Evolutionary conservation across 2,888 invertebrate genomes (phyloP).

Genomic region (Himalopsyche anomala): DNA sequence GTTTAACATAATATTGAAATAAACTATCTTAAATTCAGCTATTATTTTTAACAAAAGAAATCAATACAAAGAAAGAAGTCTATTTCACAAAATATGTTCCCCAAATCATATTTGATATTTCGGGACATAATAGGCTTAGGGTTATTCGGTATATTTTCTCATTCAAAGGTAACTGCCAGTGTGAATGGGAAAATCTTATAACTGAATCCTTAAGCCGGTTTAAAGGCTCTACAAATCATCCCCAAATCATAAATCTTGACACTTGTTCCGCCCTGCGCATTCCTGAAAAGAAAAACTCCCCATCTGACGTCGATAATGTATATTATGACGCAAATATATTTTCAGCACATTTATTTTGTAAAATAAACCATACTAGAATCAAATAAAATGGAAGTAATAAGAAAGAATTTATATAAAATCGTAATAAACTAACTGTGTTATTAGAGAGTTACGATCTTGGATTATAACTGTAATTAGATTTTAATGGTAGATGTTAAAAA

Average conservation of each 20-base stretch:
- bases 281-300: background rate
- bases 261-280: conserved; percentile 27
- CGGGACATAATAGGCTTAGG: conserved; percentile 6
- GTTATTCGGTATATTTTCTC: background rate
- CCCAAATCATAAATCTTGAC: conserved; percentile 34
- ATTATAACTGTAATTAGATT: too few species aligned
- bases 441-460: too few species aligned
- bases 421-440: too few species aligned
- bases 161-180: conserved; percentile 4
- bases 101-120: background rate
- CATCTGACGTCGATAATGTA: background rate
- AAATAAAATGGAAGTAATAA: too few species aligned
- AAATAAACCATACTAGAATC: too few species aligned
- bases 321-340: conserved; percentile 7
- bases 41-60: too few species aligned
- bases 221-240: conserved; percentile 34
- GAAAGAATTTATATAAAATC: too few species aligned
- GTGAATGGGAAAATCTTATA: conserved; percentile 14
- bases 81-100: background rate
- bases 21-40: too few species aligned
- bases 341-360: background rate
- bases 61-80: too few species aligned
- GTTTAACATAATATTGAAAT: too few species aligned
- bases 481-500: too few species aligned
- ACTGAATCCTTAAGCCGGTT: conserved; percentile 8